Base-by-base conservation (phyloP, 92 coral and sea anemone genomes). In the Epizoanthus illoricatus region DNA sequence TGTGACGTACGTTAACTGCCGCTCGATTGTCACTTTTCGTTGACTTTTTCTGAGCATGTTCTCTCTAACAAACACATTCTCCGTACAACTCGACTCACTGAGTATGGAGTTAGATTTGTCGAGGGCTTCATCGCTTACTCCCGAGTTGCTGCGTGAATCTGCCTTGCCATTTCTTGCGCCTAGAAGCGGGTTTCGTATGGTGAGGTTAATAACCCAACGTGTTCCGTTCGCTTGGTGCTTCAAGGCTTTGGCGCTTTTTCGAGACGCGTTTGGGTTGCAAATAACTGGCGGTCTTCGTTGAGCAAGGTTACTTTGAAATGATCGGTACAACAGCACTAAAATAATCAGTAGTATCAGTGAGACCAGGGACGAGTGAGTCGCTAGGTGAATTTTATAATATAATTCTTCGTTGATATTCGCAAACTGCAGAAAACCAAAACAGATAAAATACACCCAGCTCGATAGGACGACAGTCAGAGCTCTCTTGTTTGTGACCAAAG, bases 361-460 rank as follows among this genome's bases (percentile, higher is more conserved):
- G 4, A 78, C 82, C 4, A 78, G 70, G 8, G 82, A 78, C 4
- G 82, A 78, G 65, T 78, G 82, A 11, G 70, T 78, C 4, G 82
- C 82, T 21, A 78, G 66, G 33, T 78, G 82, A 63, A 78, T 58
- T 78, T 78, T 78, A 13, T 61, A 78, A 78, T 78, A 78, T 4
- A 78, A 9, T 59, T 78, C 71, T 21, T 63, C 71, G 43, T 78
- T 19, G 7, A 78, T 43, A 49, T 78, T 70, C 5, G 71, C 82
- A 21, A 78, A 78, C 0, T 15, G 24, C n/a, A 78, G 61, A 78
- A 78, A 63, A 41, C 71, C 82, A 43, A 78, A 78, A 23, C 82
- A 78, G 71, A 78, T 20, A 63, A 78, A 78, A 70, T 78, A 78
- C 4, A 78, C 57, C 82, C 82, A 78, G 49, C 82, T 78, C 13